Conservation (phyloP, 2,113 vertebrate species). For the Pyrgilauda ruficollis region DNA sequence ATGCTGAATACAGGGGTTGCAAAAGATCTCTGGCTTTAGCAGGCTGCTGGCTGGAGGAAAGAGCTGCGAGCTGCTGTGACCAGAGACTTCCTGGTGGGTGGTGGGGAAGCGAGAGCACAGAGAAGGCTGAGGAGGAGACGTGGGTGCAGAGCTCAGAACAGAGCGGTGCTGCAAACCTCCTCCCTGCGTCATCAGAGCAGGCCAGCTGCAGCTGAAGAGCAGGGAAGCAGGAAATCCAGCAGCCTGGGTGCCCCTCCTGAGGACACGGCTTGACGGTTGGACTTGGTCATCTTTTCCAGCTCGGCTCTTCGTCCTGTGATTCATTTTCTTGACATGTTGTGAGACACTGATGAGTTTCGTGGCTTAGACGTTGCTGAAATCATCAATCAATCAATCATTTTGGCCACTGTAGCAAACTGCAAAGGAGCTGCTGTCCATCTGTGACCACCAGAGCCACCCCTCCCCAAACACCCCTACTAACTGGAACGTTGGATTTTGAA, state of each 20-base stretch:
- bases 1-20: not conserved
- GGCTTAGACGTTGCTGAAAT: not conserved
- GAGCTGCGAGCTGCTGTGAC: not conserved
- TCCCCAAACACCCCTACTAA: fast-evolving
- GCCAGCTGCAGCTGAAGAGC: not conserved
- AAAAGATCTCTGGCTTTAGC: not conserved
- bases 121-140: not conserved
- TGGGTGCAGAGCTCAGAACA: fast-evolving
- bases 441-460: not conserved
- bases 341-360: not conserved
- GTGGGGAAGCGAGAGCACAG: not conserved
- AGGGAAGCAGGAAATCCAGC: not conserved
- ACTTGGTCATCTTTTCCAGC: not conserved
- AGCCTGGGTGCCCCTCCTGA: not conserved
- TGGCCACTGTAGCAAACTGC: not conserved
- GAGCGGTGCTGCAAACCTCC: not conserved
- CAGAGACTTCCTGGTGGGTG: not conserved
- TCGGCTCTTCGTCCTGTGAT: not conserved
- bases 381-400: not conserved
- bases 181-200: not conserved
- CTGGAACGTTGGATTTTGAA: not conserved
- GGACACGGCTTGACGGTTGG: fast-evolving
- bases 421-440: not conserved
- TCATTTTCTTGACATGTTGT: not conserved
- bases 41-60: not conserved